Conservation (phyloP, 2,888 invertebrate species). For the Sussaba pulchella region DNA sequence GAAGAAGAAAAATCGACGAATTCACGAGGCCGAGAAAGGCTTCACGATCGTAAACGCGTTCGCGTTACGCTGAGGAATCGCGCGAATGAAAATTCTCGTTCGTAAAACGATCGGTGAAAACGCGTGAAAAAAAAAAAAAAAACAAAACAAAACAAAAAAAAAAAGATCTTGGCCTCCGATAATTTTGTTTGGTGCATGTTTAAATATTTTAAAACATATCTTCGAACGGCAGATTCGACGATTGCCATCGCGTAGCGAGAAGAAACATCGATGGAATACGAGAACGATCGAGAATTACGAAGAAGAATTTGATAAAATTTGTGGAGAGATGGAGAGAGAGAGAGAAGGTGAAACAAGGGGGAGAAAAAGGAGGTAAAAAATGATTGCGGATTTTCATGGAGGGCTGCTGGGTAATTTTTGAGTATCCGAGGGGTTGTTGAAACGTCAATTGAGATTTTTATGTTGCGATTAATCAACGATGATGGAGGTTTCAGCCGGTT, state of each 20-base stretch:
- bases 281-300: background rate
- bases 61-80: too few relatives aligned
- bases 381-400: constrained; percentile 1
- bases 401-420: too few relatives aligned
- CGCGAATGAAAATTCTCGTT: too few relatives aligned
- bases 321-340: too few relatives aligned
- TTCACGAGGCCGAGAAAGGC: too few relatives aligned
- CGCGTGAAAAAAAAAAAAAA: constrained; percentile 25
- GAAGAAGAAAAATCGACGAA: too few relatives aligned
- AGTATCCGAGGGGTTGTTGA: background rate
- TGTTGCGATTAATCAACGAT: background rate
- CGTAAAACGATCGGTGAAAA: constrained; percentile 11
- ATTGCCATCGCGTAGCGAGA: constrained; percentile 10
- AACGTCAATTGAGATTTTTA: background rate
- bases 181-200: constrained; percentile 74
- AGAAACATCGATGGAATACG: too few relatives aligned
- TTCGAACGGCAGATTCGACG: constrained; percentile 69
- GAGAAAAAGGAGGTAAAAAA: background rate
- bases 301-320: constrained; percentile 17
- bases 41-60: too few relatives aligned
- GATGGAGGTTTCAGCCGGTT: too few relatives aligned
- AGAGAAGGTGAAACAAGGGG: background rate
- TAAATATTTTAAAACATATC: constrained; percentile 77
- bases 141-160: too few relatives aligned
- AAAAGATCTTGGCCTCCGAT: constrained; percentile 66